Percentiles rank a stretch among this genome's conserved stretches.
Evolutionary conservation across 2,888 invertebrate genomes (phyloP).

Genomic region (Congeria kusceri): DNA sequence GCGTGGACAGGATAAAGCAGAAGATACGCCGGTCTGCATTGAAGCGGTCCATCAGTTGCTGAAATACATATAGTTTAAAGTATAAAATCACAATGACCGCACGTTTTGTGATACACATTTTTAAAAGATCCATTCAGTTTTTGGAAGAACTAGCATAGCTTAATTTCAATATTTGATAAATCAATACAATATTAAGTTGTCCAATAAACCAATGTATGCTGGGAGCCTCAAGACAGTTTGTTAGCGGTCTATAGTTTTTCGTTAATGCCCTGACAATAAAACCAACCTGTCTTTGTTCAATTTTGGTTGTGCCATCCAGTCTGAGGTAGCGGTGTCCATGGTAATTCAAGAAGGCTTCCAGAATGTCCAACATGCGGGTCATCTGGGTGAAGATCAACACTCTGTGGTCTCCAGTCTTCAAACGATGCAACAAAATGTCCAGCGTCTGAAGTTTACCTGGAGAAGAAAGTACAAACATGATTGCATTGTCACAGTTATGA

Average conservation of each 20-base stretch:
- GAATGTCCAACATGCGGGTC: slow-evolving; percentile 99
- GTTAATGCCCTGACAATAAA: neutral
- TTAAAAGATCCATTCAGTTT: neutral
- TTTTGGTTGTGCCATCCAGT: slow-evolving; percentile 97
- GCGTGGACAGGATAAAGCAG: slow-evolving; percentile 98
- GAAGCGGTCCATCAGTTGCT: slow-evolving; percentile 97
- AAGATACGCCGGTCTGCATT: slow-evolving; percentile 98
- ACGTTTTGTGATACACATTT: neutral
- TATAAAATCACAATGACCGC: neutral
- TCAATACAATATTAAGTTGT: too few relatives aligned
- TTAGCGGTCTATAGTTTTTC: too few relatives aligned
- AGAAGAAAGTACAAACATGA: too few relatives aligned
- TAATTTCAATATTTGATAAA: too few relatives aligned
- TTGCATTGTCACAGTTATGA: too few relatives aligned
- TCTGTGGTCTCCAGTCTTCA: slow-evolving; percentile 94
- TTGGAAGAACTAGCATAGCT: too few relatives aligned
- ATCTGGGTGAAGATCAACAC: slow-evolving; percentile 99
- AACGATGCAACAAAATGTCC: slow-evolving; percentile 91
- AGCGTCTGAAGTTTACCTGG: slow-evolving; percentile 95
- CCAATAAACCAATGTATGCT: too few relatives aligned
- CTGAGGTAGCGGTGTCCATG: slow-evolving; percentile 91
- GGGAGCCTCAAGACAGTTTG: too few relatives aligned
- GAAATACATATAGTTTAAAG: slow-evolving; percentile 43
- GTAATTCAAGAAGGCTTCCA: slow-evolving; percentile 98
- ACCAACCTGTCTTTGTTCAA: slow-evolving; percentile 95